Evolutionary conservation across 2,888 invertebrate genomes (phyloP).

Genomic region (Euplagia quadripunctaria): DNA sequence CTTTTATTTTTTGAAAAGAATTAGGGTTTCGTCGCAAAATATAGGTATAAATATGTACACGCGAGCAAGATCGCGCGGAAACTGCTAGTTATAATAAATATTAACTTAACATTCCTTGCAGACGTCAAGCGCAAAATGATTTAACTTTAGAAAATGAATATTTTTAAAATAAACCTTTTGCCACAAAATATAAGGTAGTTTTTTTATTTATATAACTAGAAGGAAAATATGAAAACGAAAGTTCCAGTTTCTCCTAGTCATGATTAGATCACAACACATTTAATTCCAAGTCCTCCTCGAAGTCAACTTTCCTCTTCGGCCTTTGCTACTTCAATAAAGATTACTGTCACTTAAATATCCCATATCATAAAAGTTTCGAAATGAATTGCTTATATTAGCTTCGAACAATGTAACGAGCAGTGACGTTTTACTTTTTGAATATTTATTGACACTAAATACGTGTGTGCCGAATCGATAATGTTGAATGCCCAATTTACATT

Average conservation of each 20-base stretch:
- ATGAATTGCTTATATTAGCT: constrained; percentile 28
- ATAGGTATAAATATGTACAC: too few relatives aligned
- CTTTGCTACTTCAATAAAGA: constrained; percentile 46
- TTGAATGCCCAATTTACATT: constrained; percentile 39
- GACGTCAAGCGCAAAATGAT: neutral
- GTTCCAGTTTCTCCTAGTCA: constrained; percentile 36
- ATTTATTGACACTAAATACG: constrained; percentile 38
- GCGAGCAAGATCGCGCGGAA: too few relatives aligned
- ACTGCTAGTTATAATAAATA: too few relatives aligned
- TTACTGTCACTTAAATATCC: constrained; percentile 46
- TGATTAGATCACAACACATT: constrained; percentile 35
- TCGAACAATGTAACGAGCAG: constrained; percentile 29
- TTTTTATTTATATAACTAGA: neutral
- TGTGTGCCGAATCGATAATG: constrained; percentile 48
- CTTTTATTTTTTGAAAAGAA: too few relatives aligned
- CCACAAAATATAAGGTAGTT: neutral
- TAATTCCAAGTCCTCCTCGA: constrained; percentile 32
- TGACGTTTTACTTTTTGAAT: constrained; percentile 34
- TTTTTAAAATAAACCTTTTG: neutral
- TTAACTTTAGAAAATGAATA: neutral
- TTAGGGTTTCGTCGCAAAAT: too few relatives aligned
- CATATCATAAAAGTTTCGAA: constrained; percentile 33
- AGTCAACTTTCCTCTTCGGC: constrained; percentile 35
- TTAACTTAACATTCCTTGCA: neutral
- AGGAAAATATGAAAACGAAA: too few relatives aligned